Percentiles rank a stretch among this genome's conserved stretches.
Conservation (phyloP, 2,888 invertebrate genomes). For the Macaria notata region DNA sequence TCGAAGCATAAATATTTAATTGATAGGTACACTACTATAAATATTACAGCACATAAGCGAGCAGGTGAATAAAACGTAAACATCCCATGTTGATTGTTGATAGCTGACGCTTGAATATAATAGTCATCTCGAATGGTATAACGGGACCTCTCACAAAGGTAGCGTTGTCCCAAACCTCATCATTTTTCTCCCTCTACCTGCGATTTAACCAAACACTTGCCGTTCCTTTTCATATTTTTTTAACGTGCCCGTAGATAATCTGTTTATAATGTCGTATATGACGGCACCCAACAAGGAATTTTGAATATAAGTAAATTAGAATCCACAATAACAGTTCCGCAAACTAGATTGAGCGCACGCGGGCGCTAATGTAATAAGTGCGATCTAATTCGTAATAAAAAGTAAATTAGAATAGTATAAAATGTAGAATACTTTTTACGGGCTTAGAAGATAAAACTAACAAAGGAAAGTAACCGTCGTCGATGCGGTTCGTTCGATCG, state of each 20-base stretch:
- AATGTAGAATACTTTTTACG: slow-evolving; percentile 40
- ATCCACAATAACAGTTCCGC: slow-evolving; percentile 8
- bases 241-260: slow-evolving; percentile 61
- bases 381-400: slow-evolving; percentile 15
- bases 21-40: neutral
- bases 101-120: slow-evolving; percentile 53
- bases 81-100: slow-evolving; percentile 53
- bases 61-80: slow-evolving; percentile 42
- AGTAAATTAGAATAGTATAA: slow-evolving; percentile 37
- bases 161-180: slow-evolving; percentile 52
- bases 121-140: slow-evolving; percentile 59
- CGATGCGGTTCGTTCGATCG: slow-evolving; percentile 73
- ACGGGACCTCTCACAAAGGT: slow-evolving; percentile 67
- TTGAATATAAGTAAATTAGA: slow-evolving; percentile 7
- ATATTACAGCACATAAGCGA: slow-evolving; percentile 17
- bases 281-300: slow-evolving; percentile 26
- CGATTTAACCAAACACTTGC: slow-evolving; percentile 67
- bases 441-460: slow-evolving; percentile 57
- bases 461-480: slow-evolving; percentile 79
- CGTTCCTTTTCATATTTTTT: slow-evolving; percentile 55
- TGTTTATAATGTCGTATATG: slow-evolving; percentile 46
- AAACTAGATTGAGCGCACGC: slow-evolving; percentile 2
- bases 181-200: slow-evolving; percentile 64
- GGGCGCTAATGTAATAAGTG: slow-evolving; percentile 7
- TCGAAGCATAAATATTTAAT: too few relatives aligned